These are phyloP conservation scores for Chaetodon auriga DNA, from an alignment of 2,113 vertebrate genomes.

Conservation along the genomic window DNA sequence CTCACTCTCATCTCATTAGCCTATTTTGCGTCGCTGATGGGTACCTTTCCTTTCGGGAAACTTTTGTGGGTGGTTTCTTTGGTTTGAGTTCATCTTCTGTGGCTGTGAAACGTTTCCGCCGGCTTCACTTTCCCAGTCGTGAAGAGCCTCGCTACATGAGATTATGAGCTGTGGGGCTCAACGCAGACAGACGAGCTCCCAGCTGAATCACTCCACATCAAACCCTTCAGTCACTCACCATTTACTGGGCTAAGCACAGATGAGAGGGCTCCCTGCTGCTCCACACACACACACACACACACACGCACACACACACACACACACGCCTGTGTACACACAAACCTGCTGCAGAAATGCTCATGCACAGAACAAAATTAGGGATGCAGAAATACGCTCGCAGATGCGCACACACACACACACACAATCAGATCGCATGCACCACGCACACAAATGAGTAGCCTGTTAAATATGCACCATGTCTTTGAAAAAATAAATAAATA, in stretches of 20 bases:
- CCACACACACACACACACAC: conserved; percentile 19
- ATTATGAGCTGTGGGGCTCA: conserved; percentile 68
- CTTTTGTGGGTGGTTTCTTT: conserved; percentile 71
- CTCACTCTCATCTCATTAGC: conserved; percentile 64
- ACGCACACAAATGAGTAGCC: conserved; percentile 56
- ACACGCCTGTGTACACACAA: conserved; percentile 50
- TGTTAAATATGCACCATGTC: conserved; percentile 73
- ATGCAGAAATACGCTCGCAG: conserved; percentile 16
- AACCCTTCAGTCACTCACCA: conserved; percentile 80
- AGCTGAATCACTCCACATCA: conserved; percentile 79
- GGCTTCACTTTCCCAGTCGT: conserved; percentile 38
- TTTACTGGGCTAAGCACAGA: conserved; percentile 81
- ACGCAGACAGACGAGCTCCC: conserved; percentile 75
- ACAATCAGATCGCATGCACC: conserved; percentile 44
- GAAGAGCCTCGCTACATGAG: conserved; percentile 59
- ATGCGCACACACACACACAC: conserved; percentile 2
- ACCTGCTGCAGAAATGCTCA: conserved; percentile 53
- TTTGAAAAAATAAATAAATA: conserved; percentile 66
- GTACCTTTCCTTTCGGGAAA: conserved; percentile 44
- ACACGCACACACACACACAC: conserved; percentile 24
- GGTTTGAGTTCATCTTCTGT: conserved; percentile 55
- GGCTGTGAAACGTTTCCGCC: conserved; percentile 47
- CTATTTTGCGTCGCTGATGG: conserved; percentile 53
- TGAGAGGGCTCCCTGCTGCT: conserved; percentile 69
- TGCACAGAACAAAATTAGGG: conserved; percentile 22